phyloP scores from a whole-genome alignment of 2,888 invertebrate species.

The Synanthedon andrenaeformis region DNA sequence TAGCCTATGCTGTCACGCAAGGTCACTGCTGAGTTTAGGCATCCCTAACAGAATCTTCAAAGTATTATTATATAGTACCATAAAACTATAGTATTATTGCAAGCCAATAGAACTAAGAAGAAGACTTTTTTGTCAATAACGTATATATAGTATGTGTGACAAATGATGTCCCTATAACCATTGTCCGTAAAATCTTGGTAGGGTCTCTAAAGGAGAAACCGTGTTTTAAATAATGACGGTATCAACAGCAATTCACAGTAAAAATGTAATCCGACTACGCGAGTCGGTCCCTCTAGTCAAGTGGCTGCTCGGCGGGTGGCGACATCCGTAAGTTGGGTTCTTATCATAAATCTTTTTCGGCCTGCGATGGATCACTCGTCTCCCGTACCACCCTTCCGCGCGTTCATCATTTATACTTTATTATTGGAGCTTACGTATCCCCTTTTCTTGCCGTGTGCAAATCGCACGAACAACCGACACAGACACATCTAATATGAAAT shows the following conservation, averaged over 20 bases:
- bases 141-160: too few relatives aligned
- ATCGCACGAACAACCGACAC: not conserved
- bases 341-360: slow-evolving; percentile 45
- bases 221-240: not conserved
- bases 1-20: too few relatives aligned
- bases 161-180: too few relatives aligned
- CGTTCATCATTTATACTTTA: slow-evolving; percentile 42
- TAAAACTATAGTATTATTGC: too few relatives aligned
- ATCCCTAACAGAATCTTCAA: too few relatives aligned
- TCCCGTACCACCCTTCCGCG: slow-evolving; percentile 16
- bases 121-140: too few relatives aligned
- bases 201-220: too few relatives aligned
- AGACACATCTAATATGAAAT: too few relatives aligned
- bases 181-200: too few relatives aligned
- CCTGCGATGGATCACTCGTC: slow-evolving; percentile 33
- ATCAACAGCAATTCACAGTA: not conserved
- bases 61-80: too few relatives aligned
- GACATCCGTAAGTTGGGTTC: slow-evolving; percentile 43
- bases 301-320: slow-evolving; percentile 28
- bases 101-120: too few relatives aligned
- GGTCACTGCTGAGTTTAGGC: too few relatives aligned
- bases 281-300: slow-evolving; percentile 6
- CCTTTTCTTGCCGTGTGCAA: not conserved
- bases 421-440: slow-evolving; percentile 34
- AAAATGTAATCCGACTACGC: slow-evolving; percentile 1